These are phyloP conservation scores for Phaethornis superciliosus DNA, from an alignment of 2,113 vertebrate genomes.

Conservation along the genomic window DNA sequence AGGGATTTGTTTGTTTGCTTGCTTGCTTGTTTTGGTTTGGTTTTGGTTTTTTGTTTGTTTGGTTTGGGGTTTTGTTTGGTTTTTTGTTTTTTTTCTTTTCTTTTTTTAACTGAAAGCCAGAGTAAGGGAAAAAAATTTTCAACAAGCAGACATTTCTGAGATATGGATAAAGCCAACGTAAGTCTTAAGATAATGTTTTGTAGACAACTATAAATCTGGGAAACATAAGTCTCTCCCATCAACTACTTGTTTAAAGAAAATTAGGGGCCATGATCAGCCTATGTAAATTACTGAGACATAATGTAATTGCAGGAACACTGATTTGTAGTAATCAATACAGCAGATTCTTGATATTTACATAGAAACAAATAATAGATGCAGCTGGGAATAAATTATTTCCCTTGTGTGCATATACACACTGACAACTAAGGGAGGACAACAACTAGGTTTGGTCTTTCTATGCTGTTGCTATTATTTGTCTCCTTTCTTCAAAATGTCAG, in stretches of 20 bases:
- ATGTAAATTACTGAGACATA: not conserved
- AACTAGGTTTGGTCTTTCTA: not conserved
- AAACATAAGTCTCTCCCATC: not conserved
- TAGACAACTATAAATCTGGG: not conserved
- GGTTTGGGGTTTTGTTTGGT: no score
- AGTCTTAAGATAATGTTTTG: not conserved
- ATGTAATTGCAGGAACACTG: not conserved
- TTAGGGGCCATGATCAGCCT: not conserved
- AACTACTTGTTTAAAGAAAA: not conserved
- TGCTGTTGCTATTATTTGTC: not conserved
- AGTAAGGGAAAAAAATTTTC: not conserved
- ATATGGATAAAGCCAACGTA: not conserved
- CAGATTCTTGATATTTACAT: conserved; percentile 39
- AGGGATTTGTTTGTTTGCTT: no score
- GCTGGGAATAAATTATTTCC: not conserved
- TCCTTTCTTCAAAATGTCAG: not conserved
- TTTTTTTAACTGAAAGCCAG: not conserved
- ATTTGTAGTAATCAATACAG: not conserved
- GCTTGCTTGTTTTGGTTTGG: no score
- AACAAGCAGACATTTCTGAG: not conserved
- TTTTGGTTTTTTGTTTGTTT: no score
- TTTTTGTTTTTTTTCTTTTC: no score
- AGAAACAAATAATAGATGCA: conserved; percentile 12
- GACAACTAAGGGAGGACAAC: not conserved
- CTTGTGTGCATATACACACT: not conserved